These are phyloP conservation scores for Eubasilissa regina DNA, from an alignment of 1,140 invertebrate species.

Conservation along the genomic window DNA sequence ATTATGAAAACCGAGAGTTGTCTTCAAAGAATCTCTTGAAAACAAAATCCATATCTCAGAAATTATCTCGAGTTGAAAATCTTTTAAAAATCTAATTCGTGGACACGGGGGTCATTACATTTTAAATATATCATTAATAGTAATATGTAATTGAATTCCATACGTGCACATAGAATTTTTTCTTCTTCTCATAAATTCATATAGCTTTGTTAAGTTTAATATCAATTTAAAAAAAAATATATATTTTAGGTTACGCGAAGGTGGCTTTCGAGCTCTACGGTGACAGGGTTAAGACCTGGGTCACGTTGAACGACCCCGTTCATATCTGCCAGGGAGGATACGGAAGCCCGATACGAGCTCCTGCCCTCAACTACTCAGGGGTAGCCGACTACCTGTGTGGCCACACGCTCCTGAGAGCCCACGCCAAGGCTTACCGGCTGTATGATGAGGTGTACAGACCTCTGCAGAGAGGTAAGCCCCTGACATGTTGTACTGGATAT, in stretches of 20 bases:
- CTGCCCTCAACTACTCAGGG: constrained; percentile 62
- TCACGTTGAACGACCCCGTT: constrained; percentile 80
- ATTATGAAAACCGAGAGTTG: too few species aligned
- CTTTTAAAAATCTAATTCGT: too few species aligned
- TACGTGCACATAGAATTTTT: too few species aligned
- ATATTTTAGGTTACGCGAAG: constrained; percentile 75
- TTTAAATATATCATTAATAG: too few species aligned
- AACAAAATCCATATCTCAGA: too few species aligned
- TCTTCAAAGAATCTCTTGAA: too few species aligned
- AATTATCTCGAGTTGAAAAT: too few species aligned
- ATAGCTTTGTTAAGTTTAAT: too few species aligned
- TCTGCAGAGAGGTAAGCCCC: constrained; percentile 40
- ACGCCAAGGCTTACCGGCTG: constrained; percentile 65
- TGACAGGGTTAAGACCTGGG: constrained; percentile 76
- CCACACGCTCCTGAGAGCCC: constrained; percentile 64
- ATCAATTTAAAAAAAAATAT: neutral
- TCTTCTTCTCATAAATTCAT: too few species aligned
- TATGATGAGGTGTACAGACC: constrained; percentile 59
- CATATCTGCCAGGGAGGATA: constrained; percentile 64
- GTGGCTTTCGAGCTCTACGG: constrained; percentile 75
- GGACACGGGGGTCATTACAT: too few species aligned
- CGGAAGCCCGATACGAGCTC: constrained; percentile 53
- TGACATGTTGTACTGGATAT: too few species aligned
- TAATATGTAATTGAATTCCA: too few species aligned
- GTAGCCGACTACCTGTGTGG: constrained; percentile 63